These are phyloP conservation scores for Enteromius unitaeniatus DNA, from an alignment of 2,797 vertebrate genomes.

Conservation along the genomic window DNA sequence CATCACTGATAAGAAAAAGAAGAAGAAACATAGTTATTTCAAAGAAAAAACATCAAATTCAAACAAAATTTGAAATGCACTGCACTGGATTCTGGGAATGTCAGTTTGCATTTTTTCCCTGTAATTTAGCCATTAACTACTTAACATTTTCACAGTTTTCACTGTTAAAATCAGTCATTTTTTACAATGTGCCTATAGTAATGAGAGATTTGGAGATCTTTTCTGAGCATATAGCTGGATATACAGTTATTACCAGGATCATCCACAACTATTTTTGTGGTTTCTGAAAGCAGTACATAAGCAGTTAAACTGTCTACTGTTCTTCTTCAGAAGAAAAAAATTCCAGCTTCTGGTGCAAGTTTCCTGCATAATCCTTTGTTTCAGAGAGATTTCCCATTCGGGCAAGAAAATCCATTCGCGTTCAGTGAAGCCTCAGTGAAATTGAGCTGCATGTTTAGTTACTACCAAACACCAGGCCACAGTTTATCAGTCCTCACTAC, in stretches of 20 bases:
- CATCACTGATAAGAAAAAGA: too few relatives aligned
- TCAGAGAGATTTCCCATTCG: neutral
- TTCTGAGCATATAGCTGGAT: neutral
- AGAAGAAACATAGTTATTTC: too few relatives aligned
- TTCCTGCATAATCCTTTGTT: neutral
- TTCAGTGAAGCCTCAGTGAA: neutral
- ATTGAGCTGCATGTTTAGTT: neutral
- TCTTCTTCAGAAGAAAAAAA: too few relatives aligned
- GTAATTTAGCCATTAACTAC: too few relatives aligned
- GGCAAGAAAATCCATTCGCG: neutral
- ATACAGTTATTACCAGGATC: neutral
- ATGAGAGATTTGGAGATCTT: conserved; percentile 20
- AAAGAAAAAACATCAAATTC: too few relatives aligned
- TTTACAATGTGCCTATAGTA: too few relatives aligned
- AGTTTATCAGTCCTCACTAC: neutral
- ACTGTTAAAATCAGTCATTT: too few relatives aligned
- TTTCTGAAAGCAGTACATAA: neutral
- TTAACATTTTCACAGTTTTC: too few relatives aligned
- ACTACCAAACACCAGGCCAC: neutral
- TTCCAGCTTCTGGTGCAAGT: neutral
- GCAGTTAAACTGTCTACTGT: neutral
- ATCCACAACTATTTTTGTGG: neutral
- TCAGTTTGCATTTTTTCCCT: too few relatives aligned
- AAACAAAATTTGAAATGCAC: too few relatives aligned
- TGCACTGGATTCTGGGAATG: too few relatives aligned